Evolutionary conservation across 2,888 invertebrate species (phyloP).

Genomic region (Orthosia incerta): DNA sequence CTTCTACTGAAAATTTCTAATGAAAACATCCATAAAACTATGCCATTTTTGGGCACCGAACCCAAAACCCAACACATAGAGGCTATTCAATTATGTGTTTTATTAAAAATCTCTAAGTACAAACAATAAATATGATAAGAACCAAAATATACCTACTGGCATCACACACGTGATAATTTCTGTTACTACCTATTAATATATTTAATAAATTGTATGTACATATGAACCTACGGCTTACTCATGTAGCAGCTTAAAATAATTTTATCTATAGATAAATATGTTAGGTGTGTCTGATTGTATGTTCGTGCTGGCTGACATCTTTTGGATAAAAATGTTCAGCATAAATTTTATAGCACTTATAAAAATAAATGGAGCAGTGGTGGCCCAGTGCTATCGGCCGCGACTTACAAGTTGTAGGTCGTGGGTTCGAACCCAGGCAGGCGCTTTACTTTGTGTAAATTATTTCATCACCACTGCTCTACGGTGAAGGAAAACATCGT

Average conservation of each 20-base stretch:
- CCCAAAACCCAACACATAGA: no score
- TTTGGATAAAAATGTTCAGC: background rate
- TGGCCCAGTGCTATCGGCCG: no score
- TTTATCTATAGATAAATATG: conserved; percentile 11
- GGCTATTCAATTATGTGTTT: no score
- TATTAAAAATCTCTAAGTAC: background rate
- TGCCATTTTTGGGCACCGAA: no score
- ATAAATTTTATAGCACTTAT: background rate
- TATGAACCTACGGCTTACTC: background rate
- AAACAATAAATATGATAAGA: background rate
- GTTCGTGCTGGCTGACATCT: background rate
- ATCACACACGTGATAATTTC: background rate
- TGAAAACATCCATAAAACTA: no score
- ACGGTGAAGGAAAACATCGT: no score
- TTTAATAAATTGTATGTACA: background rate
- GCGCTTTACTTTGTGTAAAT: no score
- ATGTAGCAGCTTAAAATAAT: conserved; percentile 10
- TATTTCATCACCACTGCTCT: no score
- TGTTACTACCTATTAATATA: background rate
- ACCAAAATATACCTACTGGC: background rate
- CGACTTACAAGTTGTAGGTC: no score
- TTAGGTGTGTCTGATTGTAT: background rate
- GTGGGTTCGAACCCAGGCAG: no score
- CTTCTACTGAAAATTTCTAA: no score
- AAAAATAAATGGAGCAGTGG: no score